Base-by-base conservation (phyloP, 1,140 invertebrate genomes). In the Hyphantria cunea region DNA sequence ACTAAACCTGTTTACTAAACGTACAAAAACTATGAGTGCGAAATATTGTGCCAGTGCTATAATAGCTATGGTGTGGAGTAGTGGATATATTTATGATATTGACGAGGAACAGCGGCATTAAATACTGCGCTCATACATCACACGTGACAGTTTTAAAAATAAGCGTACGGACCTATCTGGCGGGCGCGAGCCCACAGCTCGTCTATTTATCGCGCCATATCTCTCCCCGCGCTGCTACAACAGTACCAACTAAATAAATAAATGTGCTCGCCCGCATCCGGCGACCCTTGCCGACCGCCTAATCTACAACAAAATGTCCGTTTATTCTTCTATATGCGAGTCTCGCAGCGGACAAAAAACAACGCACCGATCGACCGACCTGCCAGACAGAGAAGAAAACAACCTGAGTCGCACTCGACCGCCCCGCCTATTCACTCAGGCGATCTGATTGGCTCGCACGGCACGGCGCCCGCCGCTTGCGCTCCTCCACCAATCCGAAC, bases 241-340 rank as follows among this genome's bases (percentile, higher is more conserved):
- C 76, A 80, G 74, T 64, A 69, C 76, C 69, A 39, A 74, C 75
- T 78, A 78, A 86, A 89, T 85, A 86, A 87, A 87, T 87, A 89
- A 86, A 82, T 72, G 74, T 71, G 66, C 32, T 72, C 76, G 76
- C 82, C 84, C 84, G 84, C 71, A 86, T 89, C 83, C 80, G 78
- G 71, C 73, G 80, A 84, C 84, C 85, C 87, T 79, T 80, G 65
- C 75, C 17, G 39, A 55, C 67, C 73, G 70, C 72, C 72, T 83
- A 84, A 85, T 86, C 75, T 34, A 51, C 42, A 50, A 25, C 87
- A 90, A 90, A 90, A 90, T 89, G 87, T 90, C 86, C 83, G 85
- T 90, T 87, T 83, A 87, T 90, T 89, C 84, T 86, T 87, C 83
- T 87, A 87, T 82, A 68, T 86, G 84, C 74, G 72, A 74, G 72